Evolutionary conservation across 2,888 invertebrate species (phyloP).

Genomic region (Drosophila anomelani): DNA sequence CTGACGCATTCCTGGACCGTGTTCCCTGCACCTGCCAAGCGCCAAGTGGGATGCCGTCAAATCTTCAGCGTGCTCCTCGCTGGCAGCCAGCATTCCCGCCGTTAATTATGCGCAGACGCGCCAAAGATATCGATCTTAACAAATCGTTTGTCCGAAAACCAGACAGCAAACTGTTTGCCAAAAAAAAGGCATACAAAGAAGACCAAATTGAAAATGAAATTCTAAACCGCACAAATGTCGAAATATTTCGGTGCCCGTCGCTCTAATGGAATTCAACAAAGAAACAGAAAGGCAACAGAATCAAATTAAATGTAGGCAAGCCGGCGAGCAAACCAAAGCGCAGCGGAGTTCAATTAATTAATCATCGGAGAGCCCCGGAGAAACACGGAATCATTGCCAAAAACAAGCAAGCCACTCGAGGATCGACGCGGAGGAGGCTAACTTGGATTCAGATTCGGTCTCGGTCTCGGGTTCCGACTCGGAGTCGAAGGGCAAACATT

Average conservation of each 20-base stretch:
- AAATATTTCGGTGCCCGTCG: slow-evolving; percentile 65
- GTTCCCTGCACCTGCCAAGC: slow-evolving; percentile 61
- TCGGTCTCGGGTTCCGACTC: slow-evolving; percentile 8
- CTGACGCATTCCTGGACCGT: slow-evolving; percentile 12
- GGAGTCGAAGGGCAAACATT: slow-evolving; percentile 49
- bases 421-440: slow-evolving; percentile 17
- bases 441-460: slow-evolving; percentile 9
- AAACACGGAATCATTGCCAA: slow-evolving; percentile 74
- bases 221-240: slow-evolving; percentile 79
- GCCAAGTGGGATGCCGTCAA: slow-evolving; percentile 58
- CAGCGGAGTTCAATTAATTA: slow-evolving; percentile 73
- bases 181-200: slow-evolving; percentile 24
- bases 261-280: slow-evolving; percentile 74
- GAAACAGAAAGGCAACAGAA: slow-evolving; percentile 56
- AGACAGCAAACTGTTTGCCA: slow-evolving; percentile 36
- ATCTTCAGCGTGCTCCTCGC: slow-evolving; percentile 43
- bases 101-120: slow-evolving; percentile 76
- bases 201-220: slow-evolving; percentile 74
- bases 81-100: slow-evolving; percentile 29
- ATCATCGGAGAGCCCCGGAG: slow-evolving; percentile 57
- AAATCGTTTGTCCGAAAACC: slow-evolving; percentile 77
- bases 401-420: slow-evolving; percentile 47
- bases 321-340: slow-evolving; percentile 59
- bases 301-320: slow-evolving; percentile 70
- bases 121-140: slow-evolving; percentile 78